Evolutionary conservation across 2,888 invertebrate species (phyloP).

Genomic region (Himalopsyche anomala): DNA sequence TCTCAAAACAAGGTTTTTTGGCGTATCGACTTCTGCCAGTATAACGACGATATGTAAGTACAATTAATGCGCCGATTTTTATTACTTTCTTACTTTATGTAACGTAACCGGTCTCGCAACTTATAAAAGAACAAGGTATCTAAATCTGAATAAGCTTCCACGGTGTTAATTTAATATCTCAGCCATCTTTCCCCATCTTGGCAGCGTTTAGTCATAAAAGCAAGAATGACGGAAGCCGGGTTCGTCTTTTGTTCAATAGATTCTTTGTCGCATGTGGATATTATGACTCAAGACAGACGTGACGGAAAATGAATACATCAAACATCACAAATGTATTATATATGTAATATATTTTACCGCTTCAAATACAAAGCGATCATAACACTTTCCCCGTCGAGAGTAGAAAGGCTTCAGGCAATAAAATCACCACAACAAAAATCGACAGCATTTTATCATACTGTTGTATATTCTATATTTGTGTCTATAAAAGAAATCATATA

Average conservation of each 20-base stretch:
- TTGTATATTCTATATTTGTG: too few species aligned
- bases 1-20: too few species aligned
- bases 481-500: too few species aligned
- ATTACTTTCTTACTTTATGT: not conserved
- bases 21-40: too few species aligned
- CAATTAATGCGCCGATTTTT: not conserved
- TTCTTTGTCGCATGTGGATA: conserved; percentile 23
- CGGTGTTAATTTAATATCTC: conserved; percentile 34
- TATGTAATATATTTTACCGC: not conserved
- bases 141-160: not conserved
- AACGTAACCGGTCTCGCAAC: not conserved
- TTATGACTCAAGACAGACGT: conserved; percentile 22
- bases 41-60: not conserved
- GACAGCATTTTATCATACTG: too few species aligned
- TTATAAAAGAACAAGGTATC: not conserved
- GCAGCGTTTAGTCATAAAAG: conserved; percentile 20
- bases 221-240: conserved; percentile 7
- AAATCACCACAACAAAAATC: too few species aligned
- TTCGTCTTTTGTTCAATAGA: conserved; percentile 23
- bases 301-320: not conserved
- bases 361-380: not conserved
- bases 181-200: not conserved
- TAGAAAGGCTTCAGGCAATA: too few species aligned
- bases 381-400: not conserved
- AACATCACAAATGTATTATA: not conserved